Conservation (phyloP, 2,113 vertebrate species). For the Isurus oxyrinchus region DNA sequence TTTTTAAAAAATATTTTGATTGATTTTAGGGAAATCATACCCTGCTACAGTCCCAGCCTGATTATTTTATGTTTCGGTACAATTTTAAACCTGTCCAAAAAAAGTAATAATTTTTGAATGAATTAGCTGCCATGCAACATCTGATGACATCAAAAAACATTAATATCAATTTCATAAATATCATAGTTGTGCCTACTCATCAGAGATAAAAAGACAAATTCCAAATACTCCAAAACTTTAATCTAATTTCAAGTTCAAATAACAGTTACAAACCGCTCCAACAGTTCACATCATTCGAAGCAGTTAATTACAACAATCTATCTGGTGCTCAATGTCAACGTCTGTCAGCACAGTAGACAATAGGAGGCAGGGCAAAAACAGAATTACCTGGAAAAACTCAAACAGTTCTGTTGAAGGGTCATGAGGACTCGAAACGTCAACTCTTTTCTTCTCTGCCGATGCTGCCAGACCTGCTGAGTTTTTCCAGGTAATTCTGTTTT, state of each 20-base stretch:
- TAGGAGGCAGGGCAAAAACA: not conserved
- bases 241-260: not conserved
- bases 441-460: no score
- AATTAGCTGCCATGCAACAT: not conserved
- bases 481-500: no score
- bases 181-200: not conserved
- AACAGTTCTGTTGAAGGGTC: no score
- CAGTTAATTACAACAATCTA: not conserved
- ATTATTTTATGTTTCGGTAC: not conserved
- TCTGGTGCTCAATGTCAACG: not conserved
- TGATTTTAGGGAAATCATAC: not conserved
- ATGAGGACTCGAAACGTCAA: no score
- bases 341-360: not conserved
- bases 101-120: not conserved
- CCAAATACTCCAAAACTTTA: not conserved
- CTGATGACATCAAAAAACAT: not conserved
- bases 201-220: not conserved
- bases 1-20: not conserved
- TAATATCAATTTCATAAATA: not conserved
- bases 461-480: no score
- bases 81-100: not conserved
- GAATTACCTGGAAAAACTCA: no score
- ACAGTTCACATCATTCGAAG: not conserved
- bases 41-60: not conserved
- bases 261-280: not conserved